phyloP scores from a whole-genome alignment of 2,113 vertebrate species.

The Clinocottus analis region DNA sequence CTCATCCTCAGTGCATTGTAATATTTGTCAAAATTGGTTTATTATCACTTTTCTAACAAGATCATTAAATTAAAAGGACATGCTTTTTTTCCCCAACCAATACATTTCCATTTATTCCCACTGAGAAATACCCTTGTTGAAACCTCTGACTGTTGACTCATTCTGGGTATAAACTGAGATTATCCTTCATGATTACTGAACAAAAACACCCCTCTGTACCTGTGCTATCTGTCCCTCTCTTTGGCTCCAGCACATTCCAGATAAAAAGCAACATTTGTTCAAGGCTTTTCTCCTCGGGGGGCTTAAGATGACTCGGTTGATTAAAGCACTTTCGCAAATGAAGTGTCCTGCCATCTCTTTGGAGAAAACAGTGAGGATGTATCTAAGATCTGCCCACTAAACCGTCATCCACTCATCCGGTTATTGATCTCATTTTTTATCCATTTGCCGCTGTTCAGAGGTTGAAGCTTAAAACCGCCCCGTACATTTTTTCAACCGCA shows the following conservation, averaged over 20 bases:
- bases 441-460: background rate
- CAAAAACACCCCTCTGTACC: slow-evolving; percentile 6
- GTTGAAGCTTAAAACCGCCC: background rate
- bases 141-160: slow-evolving; percentile 8
- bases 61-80: background rate
- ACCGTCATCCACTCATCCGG: background rate
- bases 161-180: slow-evolving; percentile 33
- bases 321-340: slow-evolving; percentile 17
- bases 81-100: slow-evolving; percentile 6
- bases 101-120: background rate
- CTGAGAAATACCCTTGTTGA: too few relatives aligned
- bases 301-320: slow-evolving; percentile 24
- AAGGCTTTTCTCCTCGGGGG: background rate
- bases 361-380: slow-evolving; percentile 21
- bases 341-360: slow-evolving; percentile 15
- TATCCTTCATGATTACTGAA: slow-evolving; percentile 32
- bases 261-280: slow-evolving; percentile 38
- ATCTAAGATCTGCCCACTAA: background rate
- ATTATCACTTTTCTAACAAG: background rate
- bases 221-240: slow-evolving; percentile 27
- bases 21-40: background rate
- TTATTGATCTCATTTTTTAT: background rate
- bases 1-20: background rate
- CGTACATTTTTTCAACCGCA: background rate
- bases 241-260: slow-evolving; percentile 16